phyloP scores from a whole-genome alignment of 1,140 invertebrate genomes.

The Nasonia giraulti region DNA sequence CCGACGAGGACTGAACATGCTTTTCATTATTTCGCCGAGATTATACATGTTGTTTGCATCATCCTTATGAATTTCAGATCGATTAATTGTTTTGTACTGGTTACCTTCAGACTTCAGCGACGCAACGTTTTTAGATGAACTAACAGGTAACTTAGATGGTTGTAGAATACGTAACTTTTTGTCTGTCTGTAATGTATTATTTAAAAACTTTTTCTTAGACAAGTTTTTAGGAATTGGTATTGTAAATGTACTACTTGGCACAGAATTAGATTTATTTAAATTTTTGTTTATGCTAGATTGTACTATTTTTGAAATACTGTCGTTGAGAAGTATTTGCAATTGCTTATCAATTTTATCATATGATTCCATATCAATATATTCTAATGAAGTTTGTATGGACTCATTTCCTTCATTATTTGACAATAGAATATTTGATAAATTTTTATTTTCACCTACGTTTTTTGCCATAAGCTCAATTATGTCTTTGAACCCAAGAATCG shows the following conservation, averaged over 20 bases:
- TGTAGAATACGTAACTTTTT: not conserved
- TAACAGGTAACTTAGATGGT: not conserved
- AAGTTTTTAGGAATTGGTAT: not conserved
- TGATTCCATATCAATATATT: not conserved
- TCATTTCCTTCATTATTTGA: not conserved
- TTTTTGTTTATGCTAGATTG: conserved; percentile 19
- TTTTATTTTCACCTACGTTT: not conserved
- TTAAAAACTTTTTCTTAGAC: not conserved
- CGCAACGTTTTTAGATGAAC: not conserved
- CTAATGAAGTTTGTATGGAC: not conserved
- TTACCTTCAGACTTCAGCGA: not conserved
- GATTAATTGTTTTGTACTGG: not conserved
- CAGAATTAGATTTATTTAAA: not conserved
- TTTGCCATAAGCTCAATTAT: conserved; percentile 20
- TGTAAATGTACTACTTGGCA: not conserved
- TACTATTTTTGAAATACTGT: conserved; percentile 21
- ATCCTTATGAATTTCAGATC: not conserved
- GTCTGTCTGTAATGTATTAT: not conserved
- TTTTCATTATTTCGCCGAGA: not conserved
- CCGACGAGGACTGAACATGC: not conserved
- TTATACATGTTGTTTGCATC: not conserved
- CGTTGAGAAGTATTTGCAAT: not conserved
- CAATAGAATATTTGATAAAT: not conserved
- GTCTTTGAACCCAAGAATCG: conserved; percentile 14
- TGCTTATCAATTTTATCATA: not conserved